Percentiles rank a stretch among this genome's conserved stretches.
phyloP scores from a whole-genome alignment of 2,113 vertebrate species.

The Esox niger region DNA sequence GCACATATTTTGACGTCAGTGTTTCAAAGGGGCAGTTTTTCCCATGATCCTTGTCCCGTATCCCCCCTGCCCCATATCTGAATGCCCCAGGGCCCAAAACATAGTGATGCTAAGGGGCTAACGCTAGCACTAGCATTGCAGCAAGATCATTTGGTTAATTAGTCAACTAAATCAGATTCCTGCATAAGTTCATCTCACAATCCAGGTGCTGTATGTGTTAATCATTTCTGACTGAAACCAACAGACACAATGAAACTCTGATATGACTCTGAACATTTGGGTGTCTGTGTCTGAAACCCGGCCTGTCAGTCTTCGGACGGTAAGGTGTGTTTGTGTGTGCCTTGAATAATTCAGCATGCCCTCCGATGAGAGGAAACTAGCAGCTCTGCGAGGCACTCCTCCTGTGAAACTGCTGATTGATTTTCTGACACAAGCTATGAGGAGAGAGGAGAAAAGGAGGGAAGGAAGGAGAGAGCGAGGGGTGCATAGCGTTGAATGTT shows the following conservation, averaged over 20 bases:
- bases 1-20: constrained; percentile 15
- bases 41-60: constrained; percentile 36
- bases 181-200: too few species aligned
- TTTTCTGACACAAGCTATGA: constrained; percentile 85
- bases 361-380: constrained; percentile 61
- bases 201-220: too few species aligned
- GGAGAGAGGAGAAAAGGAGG: constrained; percentile 7
- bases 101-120: not conserved
- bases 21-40: constrained; percentile 7
- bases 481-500: not conserved
- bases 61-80: not conserved
- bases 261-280: not conserved
- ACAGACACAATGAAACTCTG: not conserved
- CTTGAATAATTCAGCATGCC: constrained; percentile 79
- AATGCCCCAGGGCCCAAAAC: constrained; percentile 1
- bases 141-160: too few species aligned
- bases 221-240: too few species aligned
- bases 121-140: not conserved
- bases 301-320: not conserved
- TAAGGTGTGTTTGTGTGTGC: constrained; percentile 12
- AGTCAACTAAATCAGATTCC: too few species aligned
- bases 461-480: constrained; percentile 19
- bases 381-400: constrained; percentile 57
- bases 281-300: constrained; percentile 4
- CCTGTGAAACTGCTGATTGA: constrained; percentile 79